Evolutionary conservation across 2,888 invertebrate genomes (phyloP).

Genomic region (Graphium colonna): DNA sequence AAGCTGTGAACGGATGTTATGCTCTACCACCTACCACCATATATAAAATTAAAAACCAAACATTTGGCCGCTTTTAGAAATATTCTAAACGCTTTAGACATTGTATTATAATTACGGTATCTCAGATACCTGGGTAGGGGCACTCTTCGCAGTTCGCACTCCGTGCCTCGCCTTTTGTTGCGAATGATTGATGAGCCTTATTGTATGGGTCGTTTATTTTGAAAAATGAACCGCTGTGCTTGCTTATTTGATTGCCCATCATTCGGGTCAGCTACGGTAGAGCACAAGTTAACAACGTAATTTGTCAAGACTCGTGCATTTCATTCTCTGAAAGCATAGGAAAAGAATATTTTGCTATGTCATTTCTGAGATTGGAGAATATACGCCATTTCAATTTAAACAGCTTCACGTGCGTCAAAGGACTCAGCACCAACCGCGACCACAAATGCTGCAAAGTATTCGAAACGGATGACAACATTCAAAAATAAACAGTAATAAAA

Average conservation of each 20-base stretch:
- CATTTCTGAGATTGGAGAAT: too few relatives aligned
- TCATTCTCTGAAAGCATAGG: background rate
- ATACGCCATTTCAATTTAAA: too few relatives aligned
- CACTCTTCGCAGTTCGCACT: conserved; percentile 37
- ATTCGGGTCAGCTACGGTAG: conserved; percentile 43
- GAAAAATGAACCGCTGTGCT: conserved; percentile 66
- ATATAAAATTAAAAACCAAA: background rate
- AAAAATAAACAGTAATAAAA: too few relatives aligned
- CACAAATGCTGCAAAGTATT: too few relatives aligned
- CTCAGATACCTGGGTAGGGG: conserved; percentile 8
- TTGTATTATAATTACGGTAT: conserved; percentile 5
- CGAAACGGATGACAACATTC: too few relatives aligned
- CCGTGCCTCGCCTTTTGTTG: conserved; percentile 64
- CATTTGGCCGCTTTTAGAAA: too few relatives aligned
- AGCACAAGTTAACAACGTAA: conserved; percentile 34
- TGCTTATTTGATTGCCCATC: conserved; percentile 57
- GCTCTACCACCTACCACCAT: too few relatives aligned
- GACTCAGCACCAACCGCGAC: too few relatives aligned
- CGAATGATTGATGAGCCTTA: conserved; percentile 66
- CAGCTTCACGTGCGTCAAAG: too few relatives aligned
- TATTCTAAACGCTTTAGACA: background rate
- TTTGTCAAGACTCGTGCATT: conserved; percentile 8
- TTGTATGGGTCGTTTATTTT: conserved; percentile 66
- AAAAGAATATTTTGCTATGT: background rate
- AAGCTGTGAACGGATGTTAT: too few relatives aligned